Evolutionary conservation across 2,113 vertebrate genomes (phyloP).

Genomic region (Cyprinus carpio): DNA sequence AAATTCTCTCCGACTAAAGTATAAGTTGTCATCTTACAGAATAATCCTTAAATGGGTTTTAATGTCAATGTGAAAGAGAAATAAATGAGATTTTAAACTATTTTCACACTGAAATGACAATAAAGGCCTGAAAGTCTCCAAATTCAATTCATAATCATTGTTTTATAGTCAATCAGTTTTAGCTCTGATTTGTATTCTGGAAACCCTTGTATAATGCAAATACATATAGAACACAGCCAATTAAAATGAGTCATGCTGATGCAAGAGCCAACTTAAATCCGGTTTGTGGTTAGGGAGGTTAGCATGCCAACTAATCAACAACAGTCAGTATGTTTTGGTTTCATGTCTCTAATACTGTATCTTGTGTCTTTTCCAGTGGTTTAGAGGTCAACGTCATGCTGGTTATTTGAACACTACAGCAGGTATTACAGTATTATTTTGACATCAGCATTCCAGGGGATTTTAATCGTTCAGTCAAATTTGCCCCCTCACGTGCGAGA

Average conservation of each 20-base stretch:
- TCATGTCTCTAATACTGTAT: neutral
- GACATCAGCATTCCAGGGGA: conserved; percentile 3
- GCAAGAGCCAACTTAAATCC: neutral
- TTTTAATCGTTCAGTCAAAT: too few relatives aligned
- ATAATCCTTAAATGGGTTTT: neutral
- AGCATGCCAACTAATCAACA: conserved; percentile 4
- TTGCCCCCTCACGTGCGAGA: neutral
- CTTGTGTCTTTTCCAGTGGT: neutral
- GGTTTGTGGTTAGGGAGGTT: neutral
- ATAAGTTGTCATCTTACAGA: neutral
- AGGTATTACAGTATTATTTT: conserved; percentile 3
- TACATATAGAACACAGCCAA: neutral
- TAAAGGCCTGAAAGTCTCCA: neutral
- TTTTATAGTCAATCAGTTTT: neutral
- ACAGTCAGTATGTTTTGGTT: neutral
- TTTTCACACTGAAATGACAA: neutral
- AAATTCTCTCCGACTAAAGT: neutral
- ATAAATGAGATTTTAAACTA: neutral
- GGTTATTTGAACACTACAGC: neutral
- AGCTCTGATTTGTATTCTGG: neutral
- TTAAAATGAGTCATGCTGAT: conserved; percentile 12
- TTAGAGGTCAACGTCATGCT: conserved; percentile 7
- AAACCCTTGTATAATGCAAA: neutral
- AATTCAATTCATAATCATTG: neutral
- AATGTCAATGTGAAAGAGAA: neutral